phyloP scores from a whole-genome alignment of 2,113 vertebrate genomes.

The Anhinga anhinga region DNA sequence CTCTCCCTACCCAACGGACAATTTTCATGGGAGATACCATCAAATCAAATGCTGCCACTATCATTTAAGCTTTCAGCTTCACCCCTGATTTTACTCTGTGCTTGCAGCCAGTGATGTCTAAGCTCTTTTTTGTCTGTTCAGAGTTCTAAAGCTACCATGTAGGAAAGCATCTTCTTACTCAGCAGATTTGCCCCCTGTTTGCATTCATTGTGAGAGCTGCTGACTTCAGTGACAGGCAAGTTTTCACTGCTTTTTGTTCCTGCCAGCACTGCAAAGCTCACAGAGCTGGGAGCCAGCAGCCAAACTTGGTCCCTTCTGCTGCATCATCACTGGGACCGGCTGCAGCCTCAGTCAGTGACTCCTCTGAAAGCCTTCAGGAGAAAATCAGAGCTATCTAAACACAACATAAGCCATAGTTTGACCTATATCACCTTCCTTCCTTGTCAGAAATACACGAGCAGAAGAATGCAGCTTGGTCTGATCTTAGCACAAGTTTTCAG shows the following conservation, averaged over 20 bases:
- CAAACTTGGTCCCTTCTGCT: background rate
- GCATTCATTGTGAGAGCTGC: conserved; percentile 58
- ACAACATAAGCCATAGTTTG: background rate
- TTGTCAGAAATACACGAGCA: background rate
- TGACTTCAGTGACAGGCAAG: conserved; percentile 58
- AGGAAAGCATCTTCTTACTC: conserved; percentile 59
- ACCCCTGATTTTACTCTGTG: background rate
- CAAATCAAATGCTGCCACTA: background rate
- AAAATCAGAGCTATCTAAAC: background rate
- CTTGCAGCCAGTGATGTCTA: background rate
- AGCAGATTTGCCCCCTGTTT: conserved; percentile 57
- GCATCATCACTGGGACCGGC: background rate
- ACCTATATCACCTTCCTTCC: background rate
- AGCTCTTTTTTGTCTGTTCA: conserved; percentile 5
- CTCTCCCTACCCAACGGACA: background rate
- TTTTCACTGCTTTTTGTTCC: conserved; percentile 67
- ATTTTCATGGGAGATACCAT: background rate
- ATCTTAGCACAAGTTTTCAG: background rate
- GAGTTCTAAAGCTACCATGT: background rate
- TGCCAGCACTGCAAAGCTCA: conserved; percentile 39
- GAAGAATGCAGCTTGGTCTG: background rate
- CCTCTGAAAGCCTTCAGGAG: background rate
- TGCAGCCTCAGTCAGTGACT: background rate
- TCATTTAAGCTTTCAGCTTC: background rate
- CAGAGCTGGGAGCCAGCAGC: background rate